phyloP scores from a whole-genome alignment of 1,140 invertebrate species.

The Lucilia sericata region DNA sequence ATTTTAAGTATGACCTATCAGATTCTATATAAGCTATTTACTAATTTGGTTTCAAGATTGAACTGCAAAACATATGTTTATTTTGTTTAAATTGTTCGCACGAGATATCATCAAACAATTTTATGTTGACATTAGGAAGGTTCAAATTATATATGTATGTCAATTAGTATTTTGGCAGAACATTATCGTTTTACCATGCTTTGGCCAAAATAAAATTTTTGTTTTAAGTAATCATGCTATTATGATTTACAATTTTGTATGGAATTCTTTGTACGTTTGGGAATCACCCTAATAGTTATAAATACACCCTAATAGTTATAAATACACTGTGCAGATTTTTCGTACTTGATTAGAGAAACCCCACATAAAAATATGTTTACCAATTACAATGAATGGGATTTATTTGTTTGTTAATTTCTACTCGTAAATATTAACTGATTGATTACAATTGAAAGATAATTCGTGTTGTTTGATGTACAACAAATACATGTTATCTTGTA shows the following conservation, averaged over 20 bases:
- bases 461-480: background rate
- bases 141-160: background rate
- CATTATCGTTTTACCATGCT: too few species aligned
- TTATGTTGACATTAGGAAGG: background rate
- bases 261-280: too few species aligned
- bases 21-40: background rate
- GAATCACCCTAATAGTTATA: background rate
- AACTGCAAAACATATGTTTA: background rate
- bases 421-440: background rate
- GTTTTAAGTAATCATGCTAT: background rate
- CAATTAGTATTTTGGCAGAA: background rate
- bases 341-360: slow-evolving; percentile 2
- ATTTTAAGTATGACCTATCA: too few species aligned
- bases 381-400: background rate
- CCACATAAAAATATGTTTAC: background rate
- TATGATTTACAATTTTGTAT: background rate
- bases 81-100: slow-evolving; percentile 15
- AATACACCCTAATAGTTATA: too few species aligned
- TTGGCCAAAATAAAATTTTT: too few species aligned
- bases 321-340: background rate
- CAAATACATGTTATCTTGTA: too few species aligned
- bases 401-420: background rate
- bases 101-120: background rate
- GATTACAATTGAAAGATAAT: background rate
- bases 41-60: background rate